phyloP scores from a whole-genome alignment of 2,888 invertebrate genomes.

The Papilio demoleus region DNA sequence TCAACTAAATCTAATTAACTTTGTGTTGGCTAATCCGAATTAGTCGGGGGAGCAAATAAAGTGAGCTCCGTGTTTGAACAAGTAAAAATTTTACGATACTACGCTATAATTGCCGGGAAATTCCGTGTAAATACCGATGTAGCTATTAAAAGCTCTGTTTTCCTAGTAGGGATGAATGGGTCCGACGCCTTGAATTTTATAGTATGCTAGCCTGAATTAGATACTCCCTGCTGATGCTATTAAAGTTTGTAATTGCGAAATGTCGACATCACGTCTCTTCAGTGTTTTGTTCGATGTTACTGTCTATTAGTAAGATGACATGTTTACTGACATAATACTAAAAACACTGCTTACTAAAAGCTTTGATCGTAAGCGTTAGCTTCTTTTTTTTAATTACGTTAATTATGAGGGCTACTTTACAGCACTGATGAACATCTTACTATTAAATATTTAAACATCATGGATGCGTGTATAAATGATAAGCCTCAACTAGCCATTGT shows the following conservation, averaged over 20 bases:
- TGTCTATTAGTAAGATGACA: background rate
- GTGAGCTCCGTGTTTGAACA: constrained; percentile 12
- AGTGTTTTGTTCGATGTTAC: background rate
- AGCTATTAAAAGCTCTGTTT: constrained; percentile 24
- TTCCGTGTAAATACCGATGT: constrained; percentile 17
- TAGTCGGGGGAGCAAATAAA: constrained; percentile 19
- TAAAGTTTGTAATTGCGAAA: constrained; percentile 11
- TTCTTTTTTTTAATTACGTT: too few relatives aligned
- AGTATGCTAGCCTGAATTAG: constrained; percentile 9
- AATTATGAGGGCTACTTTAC: too few relatives aligned
- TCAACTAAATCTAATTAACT: background rate
- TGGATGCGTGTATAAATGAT: too few relatives aligned
- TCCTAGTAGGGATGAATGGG: constrained; percentile 6
- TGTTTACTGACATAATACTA: too few relatives aligned
- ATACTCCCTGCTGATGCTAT: background rate
- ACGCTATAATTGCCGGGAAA: constrained; percentile 20
- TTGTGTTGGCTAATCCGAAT: constrained; percentile 13
- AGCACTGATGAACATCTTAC: too few relatives aligned
- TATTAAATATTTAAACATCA: too few relatives aligned
- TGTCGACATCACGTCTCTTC: background rate
- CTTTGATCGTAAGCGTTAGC: too few relatives aligned
- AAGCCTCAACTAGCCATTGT: too few relatives aligned
- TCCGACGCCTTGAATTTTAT: constrained; percentile 12
- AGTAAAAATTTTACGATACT: constrained; percentile 23
- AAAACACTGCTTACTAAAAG: too few relatives aligned